phyloP scores from a whole-genome alignment of 2,797 vertebrate species.

The Gobionotothen gibberifrons region DNA sequence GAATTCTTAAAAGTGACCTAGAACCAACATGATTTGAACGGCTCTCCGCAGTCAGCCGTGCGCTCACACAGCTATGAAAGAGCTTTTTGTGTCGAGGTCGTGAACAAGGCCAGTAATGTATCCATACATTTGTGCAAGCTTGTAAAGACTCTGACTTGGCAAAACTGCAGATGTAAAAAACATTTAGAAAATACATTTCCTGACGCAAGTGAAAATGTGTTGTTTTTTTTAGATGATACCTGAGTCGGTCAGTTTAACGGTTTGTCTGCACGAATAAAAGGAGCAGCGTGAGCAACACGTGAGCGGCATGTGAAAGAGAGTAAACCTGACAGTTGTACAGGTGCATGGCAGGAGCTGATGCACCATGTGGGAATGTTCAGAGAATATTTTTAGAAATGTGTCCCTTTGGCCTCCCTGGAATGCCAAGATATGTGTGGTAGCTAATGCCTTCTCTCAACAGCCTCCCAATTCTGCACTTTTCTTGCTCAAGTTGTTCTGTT shows the following conservation, averaged over 20 bases:
- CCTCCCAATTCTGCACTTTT: slow-evolving; percentile 58
- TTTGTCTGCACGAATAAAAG: slow-evolving; percentile 40
- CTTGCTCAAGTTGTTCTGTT: slow-evolving; percentile 40
- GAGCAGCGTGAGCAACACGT: slow-evolving; percentile 22
- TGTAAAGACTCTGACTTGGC: slow-evolving; percentile 50
- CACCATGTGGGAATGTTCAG: slow-evolving; percentile 74
- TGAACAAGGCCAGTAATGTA: slow-evolving; percentile 41
- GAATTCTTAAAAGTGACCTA: slow-evolving; percentile 42
- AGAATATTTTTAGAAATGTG: slow-evolving; percentile 79
- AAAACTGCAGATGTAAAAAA: slow-evolving; percentile 31
- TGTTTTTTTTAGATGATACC: slow-evolving; percentile 23
- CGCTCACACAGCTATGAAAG: slow-evolving; percentile 60
- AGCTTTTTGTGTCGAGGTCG: slow-evolving; percentile 66
- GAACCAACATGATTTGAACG: slow-evolving; percentile 48
- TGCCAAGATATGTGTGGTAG: slow-evolving; percentile 71
- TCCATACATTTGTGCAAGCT: slow-evolving; percentile 45
- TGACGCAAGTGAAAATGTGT: background rate
- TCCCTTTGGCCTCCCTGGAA: slow-evolving; percentile 73
- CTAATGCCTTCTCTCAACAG: slow-evolving; percentile 56
- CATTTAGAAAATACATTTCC: slow-evolving; percentile 22
- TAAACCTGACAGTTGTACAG: slow-evolving; percentile 69
- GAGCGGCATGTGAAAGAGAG: slow-evolving; percentile 46
- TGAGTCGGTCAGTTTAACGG: slow-evolving; percentile 44
- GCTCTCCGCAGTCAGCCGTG: slow-evolving; percentile 48
- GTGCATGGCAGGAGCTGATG: slow-evolving; percentile 64